A percentile compares a stretch with the other conserved stretches of the same genome.
phyloP scores from a whole-genome alignment of 1,140 invertebrate genomes.

The Yoshiicerus persimilis region DNA sequence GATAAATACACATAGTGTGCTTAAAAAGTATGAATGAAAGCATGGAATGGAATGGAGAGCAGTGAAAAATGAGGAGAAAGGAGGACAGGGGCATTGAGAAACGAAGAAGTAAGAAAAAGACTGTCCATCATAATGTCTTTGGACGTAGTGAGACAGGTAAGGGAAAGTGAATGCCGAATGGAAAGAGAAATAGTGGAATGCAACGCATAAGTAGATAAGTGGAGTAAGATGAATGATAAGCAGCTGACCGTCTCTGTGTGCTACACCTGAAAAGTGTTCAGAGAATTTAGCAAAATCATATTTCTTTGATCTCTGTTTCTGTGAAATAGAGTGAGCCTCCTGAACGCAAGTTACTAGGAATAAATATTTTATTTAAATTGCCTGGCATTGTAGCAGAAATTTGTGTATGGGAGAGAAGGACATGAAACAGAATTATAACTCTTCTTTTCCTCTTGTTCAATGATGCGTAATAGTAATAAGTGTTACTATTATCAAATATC shows the following conservation, averaged over 20 bases:
- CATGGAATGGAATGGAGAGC: not conserved
- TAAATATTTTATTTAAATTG: not conserved
- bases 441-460: not conserved
- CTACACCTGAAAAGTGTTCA: not conserved
- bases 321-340: not conserved
- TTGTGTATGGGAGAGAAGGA: not conserved
- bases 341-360: not conserved
- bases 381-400: not conserved
- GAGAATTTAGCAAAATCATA: constrained; percentile 1
- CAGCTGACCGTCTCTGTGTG: not conserved
- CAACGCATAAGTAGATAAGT: not conserved
- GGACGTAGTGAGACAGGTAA: not conserved
- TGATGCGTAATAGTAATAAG: not conserved
- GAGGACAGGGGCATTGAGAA: not conserved
- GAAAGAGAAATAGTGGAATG: too few species aligned
- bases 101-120: not conserved
- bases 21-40: too few species aligned
- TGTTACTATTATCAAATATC: not conserved
- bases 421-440: not conserved
- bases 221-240: not conserved
- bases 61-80: not conserved
- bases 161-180: not conserved
- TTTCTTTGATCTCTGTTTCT: not conserved
- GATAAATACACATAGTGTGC: too few species aligned
- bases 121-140: not conserved